Conservation (phyloP, 2,888 invertebrate species). For the Aelia acuminata region DNA sequence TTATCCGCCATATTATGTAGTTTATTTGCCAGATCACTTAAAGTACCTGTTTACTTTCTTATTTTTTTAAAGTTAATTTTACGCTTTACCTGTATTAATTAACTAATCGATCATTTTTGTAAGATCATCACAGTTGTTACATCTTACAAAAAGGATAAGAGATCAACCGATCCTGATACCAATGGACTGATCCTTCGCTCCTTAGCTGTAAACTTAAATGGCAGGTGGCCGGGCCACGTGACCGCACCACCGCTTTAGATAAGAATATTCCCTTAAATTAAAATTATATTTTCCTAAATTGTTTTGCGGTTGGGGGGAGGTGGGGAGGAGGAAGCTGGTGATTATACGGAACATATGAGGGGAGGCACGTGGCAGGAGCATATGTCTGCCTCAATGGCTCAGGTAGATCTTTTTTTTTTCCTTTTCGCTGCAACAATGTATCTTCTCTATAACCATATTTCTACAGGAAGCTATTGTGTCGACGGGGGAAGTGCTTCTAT, state of each 20-base stretch:
- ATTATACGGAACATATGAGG: slow-evolving; percentile 16
- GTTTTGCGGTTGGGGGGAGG: neutral
- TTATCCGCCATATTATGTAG: too few species aligned
- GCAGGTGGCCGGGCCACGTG: neutral
- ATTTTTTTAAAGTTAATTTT: neutral
- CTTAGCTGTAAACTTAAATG: neutral
- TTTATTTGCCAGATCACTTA: too few species aligned
- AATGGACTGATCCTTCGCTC: neutral
- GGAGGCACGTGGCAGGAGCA: slow-evolving; percentile 5
- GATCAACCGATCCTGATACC: neutral
- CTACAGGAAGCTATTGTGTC: slow-evolving; percentile 28
- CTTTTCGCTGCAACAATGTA: slow-evolving; percentile 14
- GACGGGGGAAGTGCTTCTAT: slow-evolving; percentile 34
- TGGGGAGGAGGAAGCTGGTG: slow-evolving; percentile 1
- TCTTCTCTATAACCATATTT: slow-evolving; percentile 34
- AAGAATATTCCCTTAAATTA: slow-evolving; percentile 17
- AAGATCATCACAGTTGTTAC: neutral
- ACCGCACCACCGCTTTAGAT: neutral
- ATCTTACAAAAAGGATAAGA: neutral
- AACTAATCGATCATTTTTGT: neutral
- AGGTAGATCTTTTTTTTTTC: slow-evolving; percentile 32
- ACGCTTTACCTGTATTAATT: neutral
- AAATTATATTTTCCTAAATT: slow-evolving; percentile 28
- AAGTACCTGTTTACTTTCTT: neutral
- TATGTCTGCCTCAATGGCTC: slow-evolving; percentile 24